These are phyloP conservation scores for Eciton burchellii DNA, from an alignment of 1,140 invertebrate genomes.

Conservation along the genomic window DNA sequence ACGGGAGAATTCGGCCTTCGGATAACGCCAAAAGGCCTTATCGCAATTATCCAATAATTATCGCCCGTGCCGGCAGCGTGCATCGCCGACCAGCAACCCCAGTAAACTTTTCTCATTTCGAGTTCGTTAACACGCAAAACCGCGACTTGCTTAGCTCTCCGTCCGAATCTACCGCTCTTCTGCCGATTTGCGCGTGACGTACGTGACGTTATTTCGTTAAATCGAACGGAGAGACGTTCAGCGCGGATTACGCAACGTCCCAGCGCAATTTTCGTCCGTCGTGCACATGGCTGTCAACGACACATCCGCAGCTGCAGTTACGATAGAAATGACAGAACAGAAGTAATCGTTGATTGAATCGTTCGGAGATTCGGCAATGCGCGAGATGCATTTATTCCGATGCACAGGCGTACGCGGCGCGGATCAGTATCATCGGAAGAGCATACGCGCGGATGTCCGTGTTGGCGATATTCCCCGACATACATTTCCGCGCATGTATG, in stretches of 20 bases:
- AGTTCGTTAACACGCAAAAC: slow-evolving; percentile 50
- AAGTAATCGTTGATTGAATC: background rate
- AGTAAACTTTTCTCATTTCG: slow-evolving; percentile 50
- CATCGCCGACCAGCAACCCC: slow-evolving; percentile 10
- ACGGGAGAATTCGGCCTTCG: too few species aligned
- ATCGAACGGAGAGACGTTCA: too few species aligned
- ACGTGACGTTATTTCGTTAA: too few species aligned
- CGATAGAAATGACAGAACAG: background rate
- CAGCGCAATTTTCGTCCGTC: background rate
- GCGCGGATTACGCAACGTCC: slow-evolving; percentile 20
- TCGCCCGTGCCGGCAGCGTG: background rate
- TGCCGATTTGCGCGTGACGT: slow-evolving; percentile 7
- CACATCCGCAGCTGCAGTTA: background rate
- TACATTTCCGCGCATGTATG: background rate
- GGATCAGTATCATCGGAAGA: slow-evolving; percentile 9
- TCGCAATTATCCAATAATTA: slow-evolving; percentile 37
- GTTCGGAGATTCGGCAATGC: background rate
- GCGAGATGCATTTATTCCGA: background rate
- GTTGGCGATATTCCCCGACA: background rate
- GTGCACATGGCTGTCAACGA: background rate
- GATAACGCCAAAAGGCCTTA: background rate
- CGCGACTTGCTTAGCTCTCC: background rate
- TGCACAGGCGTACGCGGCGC: background rate
- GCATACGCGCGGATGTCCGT: too few species aligned
- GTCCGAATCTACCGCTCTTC: background rate